Percentiles rank a stretch among this genome's conserved stretches.
Conservation (phyloP, 2,797 vertebrate species). For the Poecilia gillii region DNA sequence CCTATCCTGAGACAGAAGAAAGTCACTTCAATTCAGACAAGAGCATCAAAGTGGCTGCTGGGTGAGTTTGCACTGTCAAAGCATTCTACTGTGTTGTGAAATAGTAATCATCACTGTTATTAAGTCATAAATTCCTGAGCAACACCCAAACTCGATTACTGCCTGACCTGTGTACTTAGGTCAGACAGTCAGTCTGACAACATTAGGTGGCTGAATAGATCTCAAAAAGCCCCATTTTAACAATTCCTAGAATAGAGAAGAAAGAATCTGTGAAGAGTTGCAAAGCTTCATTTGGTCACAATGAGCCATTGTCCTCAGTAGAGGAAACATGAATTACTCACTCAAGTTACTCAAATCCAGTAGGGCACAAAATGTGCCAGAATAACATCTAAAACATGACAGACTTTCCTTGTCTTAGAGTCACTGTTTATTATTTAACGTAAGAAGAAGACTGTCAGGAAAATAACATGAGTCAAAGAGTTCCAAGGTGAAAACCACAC, state of each 20-base stretch:
- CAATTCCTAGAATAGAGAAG: background rate
- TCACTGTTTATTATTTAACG: background rate
- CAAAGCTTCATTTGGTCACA: background rate
- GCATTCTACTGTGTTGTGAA: background rate
- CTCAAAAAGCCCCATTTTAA: background rate
- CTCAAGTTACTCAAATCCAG: background rate
- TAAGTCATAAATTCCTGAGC: background rate
- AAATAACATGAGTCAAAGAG: background rate
- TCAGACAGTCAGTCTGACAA: background rate
- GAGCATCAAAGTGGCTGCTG: constrained; percentile 77
- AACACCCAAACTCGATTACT: background rate
- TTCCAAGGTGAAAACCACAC: background rate
- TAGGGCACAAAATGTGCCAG: background rate
- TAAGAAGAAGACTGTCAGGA: background rate
- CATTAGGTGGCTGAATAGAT: background rate
- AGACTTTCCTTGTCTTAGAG: background rate
- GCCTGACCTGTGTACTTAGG: background rate
- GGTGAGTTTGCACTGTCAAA: constrained; percentile 79
- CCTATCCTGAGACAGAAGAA: constrained; percentile 92
- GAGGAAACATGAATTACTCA: background rate
- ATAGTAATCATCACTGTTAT: background rate
- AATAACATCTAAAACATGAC: background rate
- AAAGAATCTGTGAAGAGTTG: background rate
- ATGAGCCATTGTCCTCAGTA: background rate
- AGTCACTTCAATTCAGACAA: constrained; percentile 81